A percentile compares a stretch with the other conserved stretches of the same genome.
These are phyloP conservation scores for Limnephilus auricula DNA, from an alignment of 2,888 invertebrate species.

Conservation along the genomic window DNA sequence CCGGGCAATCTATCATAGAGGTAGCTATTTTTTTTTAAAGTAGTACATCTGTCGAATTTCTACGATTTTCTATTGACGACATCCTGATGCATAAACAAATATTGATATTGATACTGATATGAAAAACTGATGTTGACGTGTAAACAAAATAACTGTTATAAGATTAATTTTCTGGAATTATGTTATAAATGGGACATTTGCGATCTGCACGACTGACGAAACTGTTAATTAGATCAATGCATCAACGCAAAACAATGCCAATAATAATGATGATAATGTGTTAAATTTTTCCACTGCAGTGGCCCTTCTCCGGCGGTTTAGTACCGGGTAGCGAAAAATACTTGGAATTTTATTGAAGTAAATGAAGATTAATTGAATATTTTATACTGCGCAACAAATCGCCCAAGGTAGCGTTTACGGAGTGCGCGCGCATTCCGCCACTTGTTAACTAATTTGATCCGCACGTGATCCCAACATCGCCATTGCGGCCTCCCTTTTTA, in stretches of 20 bases:
- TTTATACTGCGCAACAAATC: conserved; percentile 28
- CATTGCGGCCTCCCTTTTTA: not conserved
- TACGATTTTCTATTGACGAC: too few relatives aligned
- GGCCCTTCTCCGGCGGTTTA: not conserved
- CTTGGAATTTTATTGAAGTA: conserved; percentile 32
- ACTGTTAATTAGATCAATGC: too few relatives aligned
- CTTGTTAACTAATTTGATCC: conserved; percentile 61
- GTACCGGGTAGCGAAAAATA: conserved; percentile 2
- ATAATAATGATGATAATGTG: not conserved
- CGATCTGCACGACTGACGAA: not conserved
- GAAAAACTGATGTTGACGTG: too few relatives aligned
- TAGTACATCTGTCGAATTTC: too few relatives aligned
- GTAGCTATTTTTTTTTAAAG: too few relatives aligned
- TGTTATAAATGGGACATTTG: too few relatives aligned
- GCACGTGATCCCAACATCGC: conserved; percentile 45
- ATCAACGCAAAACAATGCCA: not conserved
- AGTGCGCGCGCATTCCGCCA: conserved; percentile 58
- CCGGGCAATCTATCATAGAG: too few relatives aligned
- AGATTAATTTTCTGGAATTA: too few relatives aligned
- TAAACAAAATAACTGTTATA: too few relatives aligned
- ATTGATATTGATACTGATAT: too few relatives aligned
- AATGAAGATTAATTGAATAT: conserved; percentile 36
- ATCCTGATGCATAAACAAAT: too few relatives aligned
- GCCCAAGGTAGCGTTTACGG: conserved; percentile 11
- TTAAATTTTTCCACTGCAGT: not conserved